Evolutionary conservation across 2,113 vertebrate species (phyloP).

Genomic region (Chiloscyllium plagiosum): DNA sequence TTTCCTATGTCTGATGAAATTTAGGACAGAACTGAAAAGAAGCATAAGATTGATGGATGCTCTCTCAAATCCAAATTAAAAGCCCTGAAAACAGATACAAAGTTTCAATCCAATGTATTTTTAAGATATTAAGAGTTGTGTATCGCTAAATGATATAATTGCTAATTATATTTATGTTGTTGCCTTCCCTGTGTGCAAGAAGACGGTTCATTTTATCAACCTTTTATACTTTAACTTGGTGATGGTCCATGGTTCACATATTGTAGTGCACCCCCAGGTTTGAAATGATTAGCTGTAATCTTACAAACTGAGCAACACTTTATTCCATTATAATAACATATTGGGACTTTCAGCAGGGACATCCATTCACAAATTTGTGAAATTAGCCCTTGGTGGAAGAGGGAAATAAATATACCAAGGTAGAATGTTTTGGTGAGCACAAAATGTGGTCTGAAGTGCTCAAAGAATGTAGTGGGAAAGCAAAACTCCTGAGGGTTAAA

Average conservation of each 20-base stretch:
- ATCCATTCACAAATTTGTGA: not conserved
- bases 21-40: too few species aligned
- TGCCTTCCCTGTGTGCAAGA: not conserved
- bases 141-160: not conserved
- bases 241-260: not conserved
- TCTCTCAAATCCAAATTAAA: too few species aligned
- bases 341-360: not conserved
- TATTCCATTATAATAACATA: not conserved
- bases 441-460: not conserved
- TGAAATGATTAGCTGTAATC: not conserved
- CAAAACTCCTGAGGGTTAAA: not conserved
- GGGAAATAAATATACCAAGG: not conserved
- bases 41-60: too few species aligned
- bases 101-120: not conserved
- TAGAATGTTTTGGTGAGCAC: not conserved
- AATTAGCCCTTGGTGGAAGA: not conserved
- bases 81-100: not conserved
- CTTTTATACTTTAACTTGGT: not conserved
- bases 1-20: not conserved
- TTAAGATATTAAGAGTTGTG: too few species aligned
- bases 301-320: not conserved
- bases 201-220: not conserved
- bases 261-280: not conserved
- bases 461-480: not conserved
- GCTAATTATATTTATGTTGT: not conserved